Evolutionary conservation across 1,140 invertebrate genomes (phyloP), one percentile per base, ranked within the genome.

Genomic region (Papilio xuthus): DNA sequence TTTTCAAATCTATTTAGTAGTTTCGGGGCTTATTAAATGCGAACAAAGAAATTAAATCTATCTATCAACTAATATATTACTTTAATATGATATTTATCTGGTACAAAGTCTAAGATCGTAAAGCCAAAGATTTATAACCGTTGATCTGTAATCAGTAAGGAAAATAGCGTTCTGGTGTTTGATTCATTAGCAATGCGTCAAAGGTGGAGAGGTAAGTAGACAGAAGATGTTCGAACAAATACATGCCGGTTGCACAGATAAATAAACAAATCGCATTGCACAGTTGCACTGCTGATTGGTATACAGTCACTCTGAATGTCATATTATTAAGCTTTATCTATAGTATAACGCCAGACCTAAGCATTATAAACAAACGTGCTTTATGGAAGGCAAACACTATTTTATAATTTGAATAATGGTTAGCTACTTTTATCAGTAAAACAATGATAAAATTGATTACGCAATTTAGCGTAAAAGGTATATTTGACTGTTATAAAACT

Each of bases 121-220:
- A 50, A 50, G n/a, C n/a, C 12, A 56, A 7, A 7, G 20, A 60
- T 32, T 67, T 67, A 15, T 28, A 28, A 15, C 23, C 3, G 23
- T 12, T 63, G 13, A 28, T 63, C n/a, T 15, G 9, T 63, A 63
- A 63, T 63, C 60, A 13, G 12, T 13, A 28, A 32, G 26, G 60
- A 28, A 28, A 15, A 28, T 23, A 28, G 23, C 6, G 60, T 18
- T 26, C 20, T 67, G 26, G 12, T 67, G 60, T 67, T 67, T 67
- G 60, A 67, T 32, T 67, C 60, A 67, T 67, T 67, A 67, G 60
- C 26, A 28, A 67, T 67, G 60, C 26, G 26, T 67, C 60, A 67
- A 67, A 67, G 60, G 12, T 67, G 7, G 20, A 67, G 60, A 28
- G 60, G 26, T 67, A 67, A 67, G 26, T 28, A 28, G 60, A 60